Conservation (phyloP, 2,113 vertebrate genomes). For the Myxocyprinus asiaticus region DNA sequence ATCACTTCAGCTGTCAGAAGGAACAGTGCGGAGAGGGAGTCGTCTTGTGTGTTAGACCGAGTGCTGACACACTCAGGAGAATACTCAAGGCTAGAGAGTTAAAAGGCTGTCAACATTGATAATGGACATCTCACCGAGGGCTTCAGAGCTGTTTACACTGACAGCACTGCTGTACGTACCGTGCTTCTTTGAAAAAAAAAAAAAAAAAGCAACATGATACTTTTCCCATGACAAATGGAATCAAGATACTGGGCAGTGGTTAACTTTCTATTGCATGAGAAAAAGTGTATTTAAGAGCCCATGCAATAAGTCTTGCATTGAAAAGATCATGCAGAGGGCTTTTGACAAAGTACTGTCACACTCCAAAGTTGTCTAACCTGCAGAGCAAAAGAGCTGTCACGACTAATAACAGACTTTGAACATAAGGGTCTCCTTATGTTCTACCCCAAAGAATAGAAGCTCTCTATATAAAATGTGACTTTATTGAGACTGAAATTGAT, state of each 20-base stretch:
- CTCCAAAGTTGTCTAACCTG: background rate
- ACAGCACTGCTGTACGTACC: background rate
- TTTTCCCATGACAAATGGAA: background rate
- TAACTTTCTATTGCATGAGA: background rate
- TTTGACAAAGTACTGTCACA: background rate
- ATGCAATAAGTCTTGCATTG: background rate
- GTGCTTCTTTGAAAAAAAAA: background rate
- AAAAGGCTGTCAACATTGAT: slow-evolving; percentile 45
- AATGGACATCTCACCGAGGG: slow-evolving; percentile 35
- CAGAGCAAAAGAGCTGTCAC: background rate
- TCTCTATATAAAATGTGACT: slow-evolving; percentile 3
- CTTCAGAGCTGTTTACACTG: slow-evolving; percentile 23
- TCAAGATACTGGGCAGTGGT: background rate
- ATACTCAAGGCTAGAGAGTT: slow-evolving; percentile 44
- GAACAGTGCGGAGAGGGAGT: background rate
- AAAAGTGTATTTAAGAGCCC: background rate
- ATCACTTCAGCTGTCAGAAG: slow-evolving; percentile 52
- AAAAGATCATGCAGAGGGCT: background rate
- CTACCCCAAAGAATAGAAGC: background rate
- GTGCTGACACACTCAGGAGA: slow-evolving; percentile 36
- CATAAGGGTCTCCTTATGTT: background rate
- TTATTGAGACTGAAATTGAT: background rate
- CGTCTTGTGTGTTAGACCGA: slow-evolving; percentile 12
- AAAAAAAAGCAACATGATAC: background rate
- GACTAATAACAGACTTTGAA: background rate